These are phyloP conservation scores for Mycteria americana DNA, from an alignment of 2,797 vertebrate species.

Conservation along the genomic window DNA sequence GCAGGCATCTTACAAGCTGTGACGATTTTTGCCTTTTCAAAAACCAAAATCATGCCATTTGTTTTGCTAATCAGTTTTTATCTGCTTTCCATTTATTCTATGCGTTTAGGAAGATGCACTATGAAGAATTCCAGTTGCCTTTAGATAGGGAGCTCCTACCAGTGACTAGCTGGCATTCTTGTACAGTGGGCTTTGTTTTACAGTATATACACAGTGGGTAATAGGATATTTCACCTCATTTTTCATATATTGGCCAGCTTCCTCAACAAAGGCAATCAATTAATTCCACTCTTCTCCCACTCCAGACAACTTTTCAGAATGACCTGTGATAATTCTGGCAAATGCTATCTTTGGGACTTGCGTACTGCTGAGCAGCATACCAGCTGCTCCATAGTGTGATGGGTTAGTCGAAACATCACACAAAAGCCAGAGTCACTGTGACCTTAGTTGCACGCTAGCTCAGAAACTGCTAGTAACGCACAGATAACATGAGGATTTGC, in stretches of 20 bases:
- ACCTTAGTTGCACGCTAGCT: slow-evolving; percentile 42
- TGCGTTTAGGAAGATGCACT: not conserved
- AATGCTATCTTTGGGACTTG: not conserved
- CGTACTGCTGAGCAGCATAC: not conserved
- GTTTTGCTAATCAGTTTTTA: not conserved
- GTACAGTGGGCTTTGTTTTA: not conserved
- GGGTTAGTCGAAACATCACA: slow-evolving; percentile 31
- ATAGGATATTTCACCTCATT: not conserved
- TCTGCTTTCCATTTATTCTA: not conserved
- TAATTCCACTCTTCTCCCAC: not conserved
- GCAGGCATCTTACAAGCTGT: not conserved
- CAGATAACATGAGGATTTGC: slow-evolving; percentile 41
- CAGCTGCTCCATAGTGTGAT: not conserved
- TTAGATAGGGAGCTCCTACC: not conserved
- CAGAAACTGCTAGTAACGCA: slow-evolving; percentile 49
- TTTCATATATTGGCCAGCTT: not conserved
- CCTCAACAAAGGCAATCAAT: not conserved
- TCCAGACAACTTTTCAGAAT: not conserved
- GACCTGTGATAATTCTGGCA: not conserved
- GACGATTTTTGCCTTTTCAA: not conserved
- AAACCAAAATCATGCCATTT: not conserved
- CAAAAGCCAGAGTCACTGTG: slow-evolving; percentile 33
- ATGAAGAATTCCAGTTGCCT: not conserved
- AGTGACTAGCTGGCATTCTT: rapidly evolving
- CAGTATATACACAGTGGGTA: rapidly evolving